A percentile compares a stretch with the other conserved stretches of the same genome.
phyloP scores from a whole-genome alignment of 1,140 invertebrate genomes.

The Drosophila pectinifera region DNA sequence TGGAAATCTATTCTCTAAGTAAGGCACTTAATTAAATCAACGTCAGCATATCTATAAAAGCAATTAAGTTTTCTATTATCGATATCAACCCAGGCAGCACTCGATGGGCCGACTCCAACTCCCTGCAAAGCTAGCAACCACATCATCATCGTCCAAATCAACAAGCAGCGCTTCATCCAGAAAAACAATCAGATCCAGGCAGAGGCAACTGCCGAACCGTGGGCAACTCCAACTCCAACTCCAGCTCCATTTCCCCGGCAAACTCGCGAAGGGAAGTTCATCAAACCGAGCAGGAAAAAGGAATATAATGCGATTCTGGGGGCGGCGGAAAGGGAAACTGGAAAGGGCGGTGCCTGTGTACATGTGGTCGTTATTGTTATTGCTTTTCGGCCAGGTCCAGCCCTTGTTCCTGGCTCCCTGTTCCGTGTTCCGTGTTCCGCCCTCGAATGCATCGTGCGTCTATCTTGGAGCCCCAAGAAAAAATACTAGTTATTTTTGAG shows the following conservation, averaged over 20 bases:
- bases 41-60: conserved; percentile 67
- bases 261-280: conserved; percentile 60
- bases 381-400: conserved; percentile 59
- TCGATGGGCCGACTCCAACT: not conserved
- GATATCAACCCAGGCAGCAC: conserved; percentile 70
- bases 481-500: conserved; percentile 43
- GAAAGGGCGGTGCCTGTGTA: conserved; percentile 33
- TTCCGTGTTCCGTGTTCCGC: not conserved
- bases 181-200: conserved; percentile 75
- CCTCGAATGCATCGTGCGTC: conserved; percentile 56
- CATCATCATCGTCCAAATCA: conserved; percentile 58
- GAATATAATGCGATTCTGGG: conserved; percentile 25
- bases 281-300: conserved; percentile 62
- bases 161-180: conserved; percentile 60
- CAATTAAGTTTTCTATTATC: conserved; percentile 83
- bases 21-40: not conserved
- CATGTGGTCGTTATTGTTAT: conserved; percentile 80
- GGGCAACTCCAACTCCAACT: conserved; percentile 31
- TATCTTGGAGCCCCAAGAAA: conserved; percentile 41
- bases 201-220: conserved; percentile 56
- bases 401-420: conserved; percentile 18
- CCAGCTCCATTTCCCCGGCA: too few relatives aligned
- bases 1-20: too few relatives aligned
- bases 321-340: conserved; percentile 2
- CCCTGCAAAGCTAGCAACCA: conserved; percentile 34